Evolutionary conservation across 1,140 invertebrate species (phyloP), one percentile per base, ranked within the genome.

Genomic region (Vollenhovia emeryi): DNA sequence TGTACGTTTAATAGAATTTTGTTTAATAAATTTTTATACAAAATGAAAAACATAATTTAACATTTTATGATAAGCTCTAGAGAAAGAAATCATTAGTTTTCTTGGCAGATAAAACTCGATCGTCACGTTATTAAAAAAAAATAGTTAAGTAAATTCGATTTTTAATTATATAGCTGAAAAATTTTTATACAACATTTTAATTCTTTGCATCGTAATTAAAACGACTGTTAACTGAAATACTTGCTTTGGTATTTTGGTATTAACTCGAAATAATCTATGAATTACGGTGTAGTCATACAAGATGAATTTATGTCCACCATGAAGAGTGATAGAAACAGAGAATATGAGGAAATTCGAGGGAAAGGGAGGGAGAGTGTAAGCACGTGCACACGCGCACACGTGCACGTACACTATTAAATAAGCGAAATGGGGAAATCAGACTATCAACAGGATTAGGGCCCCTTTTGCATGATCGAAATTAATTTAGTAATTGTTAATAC

Each of bases 401-500:
- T 55, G 24, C 13, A 21, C n/a, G 40, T n/a, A 21, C n/a, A 36
- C 59, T 50, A 76, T 40, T 52, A 55, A 79, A 74, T 62, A 86
- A 33, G 68, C 36, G 52, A 52, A 69, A 86, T 86, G 55, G 62
- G 73, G 48, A 60, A 57, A 60, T 85, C 68, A 73, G 66, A 62
- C 55, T 30, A 75, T 84, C 83, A 80, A 75, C 30, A 27, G 24
- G 60, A 60, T 87, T 86, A 87, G 43, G 76, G n/a, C 40, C 68
- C 43, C 62, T 80, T 74, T 60, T 57, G 45, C 69, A 88, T 86
- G 86, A 91, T 91, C 87, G 87, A 90, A 89, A 92, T 89, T 92
- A 92, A 93, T 94, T 95, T 94, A 94, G 92, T 94, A 93, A 92
- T 93, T 91, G 93, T 95, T 94, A 94, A 94, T 94, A 94, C 94